Evolutionary conservation across 2,888 invertebrate species (phyloP), one percentile per base, ranked within the genome.

Genomic region (Drepana falcataria): DNA sequence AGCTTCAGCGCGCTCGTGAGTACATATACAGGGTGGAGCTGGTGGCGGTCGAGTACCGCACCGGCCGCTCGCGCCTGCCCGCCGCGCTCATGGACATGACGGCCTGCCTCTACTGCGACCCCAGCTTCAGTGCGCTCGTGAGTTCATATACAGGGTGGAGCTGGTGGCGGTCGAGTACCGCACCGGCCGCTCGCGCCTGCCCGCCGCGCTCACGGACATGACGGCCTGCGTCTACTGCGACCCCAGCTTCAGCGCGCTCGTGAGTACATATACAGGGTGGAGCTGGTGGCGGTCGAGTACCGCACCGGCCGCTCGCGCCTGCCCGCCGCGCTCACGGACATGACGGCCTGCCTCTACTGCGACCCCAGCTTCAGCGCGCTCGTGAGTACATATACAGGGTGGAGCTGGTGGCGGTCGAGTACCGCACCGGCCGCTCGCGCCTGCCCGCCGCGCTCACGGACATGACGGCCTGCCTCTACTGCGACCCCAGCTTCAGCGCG

Each of bases 401-500:
- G 21, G 21, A 21, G 21, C 21, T 21, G 21, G 21, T 21, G 21
- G 21, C 21, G 21, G 21, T 21, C 21, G 21, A 21, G 21, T 21
- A 21, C 21, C 21, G 21, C 21, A 21, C 21, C 21, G 21, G 21
- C 21, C 21, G 21, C 21, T 21, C 21, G 21, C 21, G 21, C 69
- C 92, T 96, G 54, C 95, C 95, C 51, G 94, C 95, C 68, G 94
- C 94, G 60, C 92, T 92, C 51, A 94, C 95, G 6, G 95, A 97
- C 84, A 95, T 96, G 92, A 94, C 93, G 9, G 97, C 98, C 33
- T 99, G 99, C 76, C 93, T 98, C 3, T 99, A 98, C 90, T 99
- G 99, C 83, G 95, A 96, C 56, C 91, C 93, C 1, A 94, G 95
- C 53, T 96, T 98, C 74, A 92, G 93, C 4, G 93, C 94, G 52